A percentile compares a stretch with the other conserved stretches of the same genome.
These are phyloP conservation scores for Apis mellifera DNA, from an alignment of 1,140 invertebrate species.

Conservation along the genomic window Amel_HAv3.1 CM009931.2:10827501-10828000, in stretches of 20 bases:
- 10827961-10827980: background rate
- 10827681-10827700: slow-evolving; percentile 60
- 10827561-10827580: background rate
- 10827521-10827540: background rate
- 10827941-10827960: background rate
- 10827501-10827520: background rate
- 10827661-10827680: slow-evolving; percentile 57
- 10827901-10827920: background rate
- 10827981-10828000: background rate
- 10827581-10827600: background rate
- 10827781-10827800: background rate
- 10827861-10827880: background rate
- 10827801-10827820: background rate
- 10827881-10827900: background rate
- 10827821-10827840: background rate
- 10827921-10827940: background rate
- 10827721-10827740: slow-evolving; percentile 47
- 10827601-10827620: background rate
- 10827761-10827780: background rate
- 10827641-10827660: slow-evolving; percentile 61
- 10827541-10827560: background rate
- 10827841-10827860: background rate
- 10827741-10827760: slow-evolving; percentile 64
- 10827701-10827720: slow-evolving; percentile 66
- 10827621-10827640: background rate